These are phyloP conservation scores for Apteryx owenii DNA, from an alignment of 2,113 vertebrate genomes.

Conservation along the genomic window DNA sequence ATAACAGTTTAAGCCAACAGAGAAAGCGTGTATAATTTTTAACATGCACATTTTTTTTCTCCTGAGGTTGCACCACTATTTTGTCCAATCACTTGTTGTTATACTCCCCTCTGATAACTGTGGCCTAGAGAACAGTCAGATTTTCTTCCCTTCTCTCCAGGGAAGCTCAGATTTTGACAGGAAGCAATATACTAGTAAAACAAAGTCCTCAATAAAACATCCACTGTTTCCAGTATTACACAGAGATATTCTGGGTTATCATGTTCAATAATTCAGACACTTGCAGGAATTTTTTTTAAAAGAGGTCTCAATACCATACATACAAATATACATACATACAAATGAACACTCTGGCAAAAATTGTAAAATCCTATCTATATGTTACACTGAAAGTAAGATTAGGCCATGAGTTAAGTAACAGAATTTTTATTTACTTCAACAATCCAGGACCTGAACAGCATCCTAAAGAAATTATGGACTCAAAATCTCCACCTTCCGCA, in stretches of 20 bases:
- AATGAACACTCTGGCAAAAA: not conserved
- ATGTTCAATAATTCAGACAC: not conserved
- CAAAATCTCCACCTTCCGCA: not conserved
- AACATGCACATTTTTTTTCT: constrained; percentile 17
- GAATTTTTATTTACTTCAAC: not conserved
- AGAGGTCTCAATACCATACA: not conserved
- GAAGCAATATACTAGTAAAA: constrained; percentile 5
- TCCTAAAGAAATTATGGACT: not conserved
- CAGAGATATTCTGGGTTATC: not conserved
- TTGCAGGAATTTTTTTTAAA: not conserved
- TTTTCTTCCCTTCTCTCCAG: not conserved
- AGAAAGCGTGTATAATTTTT: constrained; percentile 38
- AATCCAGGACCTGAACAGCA: not conserved
- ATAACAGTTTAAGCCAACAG: constrained; percentile 63
- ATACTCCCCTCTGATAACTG: not conserved
- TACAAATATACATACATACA: not conserved
- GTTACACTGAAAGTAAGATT: not conserved
- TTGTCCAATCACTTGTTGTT: constrained; percentile 26
- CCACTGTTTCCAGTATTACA: not conserved
- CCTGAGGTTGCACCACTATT: constrained; percentile 43
- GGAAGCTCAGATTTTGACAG: not conserved
- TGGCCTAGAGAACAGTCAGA: not conserved
- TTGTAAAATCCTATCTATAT: not conserved
- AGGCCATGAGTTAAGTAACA: not conserved
- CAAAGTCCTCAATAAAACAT: constrained; percentile 2